Percentiles rank a stretch among this genome's conserved stretches.
Evolutionary conservation across 2,888 invertebrate species (phyloP).

Genomic region (Amphipyra tragopoginis): DNA sequence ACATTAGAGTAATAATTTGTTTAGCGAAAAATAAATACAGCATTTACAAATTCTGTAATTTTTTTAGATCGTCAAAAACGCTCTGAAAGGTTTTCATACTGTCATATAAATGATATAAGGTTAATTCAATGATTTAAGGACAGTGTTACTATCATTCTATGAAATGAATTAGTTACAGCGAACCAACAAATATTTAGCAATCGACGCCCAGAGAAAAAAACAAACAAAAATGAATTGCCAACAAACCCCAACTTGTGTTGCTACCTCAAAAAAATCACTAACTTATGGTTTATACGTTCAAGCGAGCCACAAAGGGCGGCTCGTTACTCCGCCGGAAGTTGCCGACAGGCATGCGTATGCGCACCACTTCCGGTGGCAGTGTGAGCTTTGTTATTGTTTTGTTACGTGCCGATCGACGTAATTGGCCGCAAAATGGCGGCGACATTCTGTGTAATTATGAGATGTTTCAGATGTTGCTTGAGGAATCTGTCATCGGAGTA

Average conservation of each 20-base stretch:
- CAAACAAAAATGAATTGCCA: slow-evolving; percentile 6
- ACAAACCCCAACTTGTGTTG: slow-evolving; percentile 11
- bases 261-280: slow-evolving; percentile 30
- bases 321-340: slow-evolving; percentile 55
- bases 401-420: slow-evolving; percentile 42
- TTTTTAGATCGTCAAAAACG: too few relatives aligned
- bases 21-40: too few relatives aligned
- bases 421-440: slow-evolving; percentile 44
- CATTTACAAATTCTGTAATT: too few relatives aligned
- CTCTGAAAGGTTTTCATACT: too few relatives aligned
- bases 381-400: slow-evolving; percentile 58
- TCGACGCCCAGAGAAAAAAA: not conserved
- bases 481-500: slow-evolving; percentile 55
- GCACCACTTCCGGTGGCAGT: slow-evolving; percentile 53
- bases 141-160: too few relatives aligned
- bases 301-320: slow-evolving; percentile 49
- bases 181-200: not conserved
- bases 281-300: slow-evolving; percentile 9
- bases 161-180: too few relatives aligned
- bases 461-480: slow-evolving; percentile 23
- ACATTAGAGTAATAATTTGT: too few relatives aligned
- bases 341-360: slow-evolving; percentile 52
- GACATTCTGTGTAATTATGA: slow-evolving; percentile 42
- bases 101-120: too few relatives aligned
- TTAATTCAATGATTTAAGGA: too few relatives aligned